Evolutionary conservation across 2,797 vertebrate genomes (phyloP).

Genomic region (Cottoperca gobio): DNA sequence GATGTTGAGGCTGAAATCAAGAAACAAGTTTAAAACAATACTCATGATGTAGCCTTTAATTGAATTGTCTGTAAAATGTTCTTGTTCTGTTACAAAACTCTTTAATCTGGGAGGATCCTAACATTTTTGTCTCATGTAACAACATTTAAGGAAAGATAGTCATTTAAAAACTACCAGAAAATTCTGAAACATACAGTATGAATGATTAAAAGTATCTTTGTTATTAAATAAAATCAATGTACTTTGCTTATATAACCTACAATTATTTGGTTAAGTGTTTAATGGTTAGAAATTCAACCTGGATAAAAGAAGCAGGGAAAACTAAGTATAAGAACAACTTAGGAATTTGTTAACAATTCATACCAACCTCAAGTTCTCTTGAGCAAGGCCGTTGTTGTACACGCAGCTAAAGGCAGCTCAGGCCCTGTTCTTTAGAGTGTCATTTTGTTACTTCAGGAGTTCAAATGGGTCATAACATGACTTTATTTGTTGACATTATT

Average conservation of each 20-base stretch:
- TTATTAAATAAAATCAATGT: no score
- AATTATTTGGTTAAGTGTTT: neutral
- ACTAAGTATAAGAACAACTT: no score
- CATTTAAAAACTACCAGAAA: no score
- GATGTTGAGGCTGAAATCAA: no score
- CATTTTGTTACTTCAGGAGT: neutral
- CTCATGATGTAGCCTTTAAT: no score
- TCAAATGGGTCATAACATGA: neutral
- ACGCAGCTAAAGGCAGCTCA: neutral
- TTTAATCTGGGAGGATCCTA: no score
- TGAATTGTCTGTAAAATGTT: neutral
- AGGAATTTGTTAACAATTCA: no score
- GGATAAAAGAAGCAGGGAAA: no score
- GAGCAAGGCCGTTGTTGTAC: neutral
- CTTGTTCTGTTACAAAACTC: neutral
- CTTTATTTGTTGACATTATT: neutral
- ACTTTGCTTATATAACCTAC: slow-evolving; percentile 12
- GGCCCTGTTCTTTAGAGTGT: neutral
- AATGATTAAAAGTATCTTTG: no score
- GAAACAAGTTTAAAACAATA: no score
- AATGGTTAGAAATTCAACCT: no score
- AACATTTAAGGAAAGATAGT: neutral
- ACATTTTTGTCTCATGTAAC: neutral
- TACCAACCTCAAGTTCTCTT: neutral
- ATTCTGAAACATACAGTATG: no score